Evolutionary conservation across 1,140 invertebrate species (phyloP), one percentile per base, ranked within the genome.

Genomic region (Lutraria rhynchaena): DNA sequence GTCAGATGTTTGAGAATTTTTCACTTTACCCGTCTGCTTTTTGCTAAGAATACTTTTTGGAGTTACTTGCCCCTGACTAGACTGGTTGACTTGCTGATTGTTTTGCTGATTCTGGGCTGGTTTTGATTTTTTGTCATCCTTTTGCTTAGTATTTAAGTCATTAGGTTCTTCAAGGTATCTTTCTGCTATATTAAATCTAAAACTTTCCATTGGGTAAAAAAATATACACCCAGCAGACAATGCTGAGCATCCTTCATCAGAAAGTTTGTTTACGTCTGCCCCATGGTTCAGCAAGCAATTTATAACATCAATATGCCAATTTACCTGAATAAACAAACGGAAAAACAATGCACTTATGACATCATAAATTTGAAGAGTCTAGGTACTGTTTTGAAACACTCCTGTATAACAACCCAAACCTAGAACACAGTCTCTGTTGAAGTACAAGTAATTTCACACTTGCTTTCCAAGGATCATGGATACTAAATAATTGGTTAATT

Each of bases 251-350:
- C 92, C 92, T 65, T 92, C 91, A 83, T 92, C 89, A 71, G 85
- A 90, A 19, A 92, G 83, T 76, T 92, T 89, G 83, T 92, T 92
- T 7, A 92, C 88, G 83, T 92, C 87, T 2, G 91, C 91, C 37
- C 92, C 92, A 76, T 90, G 85, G 67, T 92, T 91, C 0, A 92
- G 85, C 11, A 92, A 83, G 55, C 84, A 81, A 67, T 92, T 92
- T 41, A 92, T 91, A 4, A 90, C 85, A 61, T 89, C 87, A 17
- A 84, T 82, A 69, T 91, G 87, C 88, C 89, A 89, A 70, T 90
- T 90, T 7, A 90, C 87, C 91, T 92, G 81, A 9, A 87, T 77
- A 49, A 51, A 49, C 44, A 29, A 53, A 80, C 17, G 35, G 3
- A 53, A 51, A 35, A 71, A 57, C 44, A 49, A 11, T 11, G 19